Conservation (phyloP, 2,888 invertebrate genomes). For the Agriotes lineatus region DNA sequence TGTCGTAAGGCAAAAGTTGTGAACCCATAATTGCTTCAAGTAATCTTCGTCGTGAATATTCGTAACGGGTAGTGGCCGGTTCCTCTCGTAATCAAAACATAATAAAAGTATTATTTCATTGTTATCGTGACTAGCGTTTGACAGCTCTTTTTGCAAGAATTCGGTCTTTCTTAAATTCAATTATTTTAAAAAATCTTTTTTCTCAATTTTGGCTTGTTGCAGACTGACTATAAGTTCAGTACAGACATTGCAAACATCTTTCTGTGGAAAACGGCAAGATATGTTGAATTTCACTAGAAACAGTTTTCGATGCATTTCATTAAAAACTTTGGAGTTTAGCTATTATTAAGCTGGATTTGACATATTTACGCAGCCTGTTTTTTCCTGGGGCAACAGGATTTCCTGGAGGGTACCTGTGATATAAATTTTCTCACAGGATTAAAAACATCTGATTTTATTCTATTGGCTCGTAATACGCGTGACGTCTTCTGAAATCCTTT, state of each 20-base stretch:
- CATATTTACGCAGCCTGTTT: too few species aligned
- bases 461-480: too few species aligned
- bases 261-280: neutral
- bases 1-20: neutral
- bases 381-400: too few species aligned
- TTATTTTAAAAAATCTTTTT: conserved; percentile 4
- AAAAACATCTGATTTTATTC: too few species aligned
- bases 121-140: neutral
- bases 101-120: neutral
- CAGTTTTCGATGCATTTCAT: neutral
- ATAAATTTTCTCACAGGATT: too few species aligned
- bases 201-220: neutral
- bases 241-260: conserved; percentile 7
- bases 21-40: conserved; percentile 1
- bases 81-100: conserved; percentile 19
- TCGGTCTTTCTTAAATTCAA: conserved; percentile 21
- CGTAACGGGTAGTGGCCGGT: conserved; percentile 5
- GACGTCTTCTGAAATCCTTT: too few species aligned
- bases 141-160: neutral
- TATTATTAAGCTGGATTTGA: too few species aligned
- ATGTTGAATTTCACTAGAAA: neutral
- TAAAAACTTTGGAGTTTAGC: neutral
- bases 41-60: conserved; percentile 17
- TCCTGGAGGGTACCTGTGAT: too few species aligned
- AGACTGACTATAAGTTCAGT: conserved; percentile 2